Evolutionary conservation across 2,113 vertebrate species (phyloP), one percentile per base, ranked within the genome.

Genomic region (Aspidoscelis tigris): DNA sequence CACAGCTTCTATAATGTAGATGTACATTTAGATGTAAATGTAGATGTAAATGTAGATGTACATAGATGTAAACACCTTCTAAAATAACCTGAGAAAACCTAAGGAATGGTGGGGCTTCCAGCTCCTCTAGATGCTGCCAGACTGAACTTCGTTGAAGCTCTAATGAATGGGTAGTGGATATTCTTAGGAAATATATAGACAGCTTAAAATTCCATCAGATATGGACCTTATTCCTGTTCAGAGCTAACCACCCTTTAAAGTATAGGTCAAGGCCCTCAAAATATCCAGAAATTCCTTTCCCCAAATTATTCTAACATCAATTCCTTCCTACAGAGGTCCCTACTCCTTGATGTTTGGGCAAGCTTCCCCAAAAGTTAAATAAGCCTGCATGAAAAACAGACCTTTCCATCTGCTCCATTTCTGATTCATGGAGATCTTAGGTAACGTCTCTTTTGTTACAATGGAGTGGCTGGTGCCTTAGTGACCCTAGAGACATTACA

Each of bases 341-440:
- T 70, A 20, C 85, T 82, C 84, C 76, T 50, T 87, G 86, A 24
- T 85, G 90, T 87, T 89, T 26, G 83, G 88, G 88, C 88, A 92
- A 80, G 84, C 33, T 89, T 91, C 84, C 82, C 91, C 2, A 0
- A 76, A 76, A 90, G 80, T 86, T 85, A 88, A 93, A 64, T 0
- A 0, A 39, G 50, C 80, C 86, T 90, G 87, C 90, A 43, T 50
- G 61, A 93, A 92, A 93, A 93, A 92, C 88, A 94, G 84, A 81
- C 92, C 88, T 87, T 53, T 91, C 74, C 81, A 89, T 86, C 92
- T 92, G 89, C 39, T 90, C 84, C 85, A 83, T 20, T 92, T 92
- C 90, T 95, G 92, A 95, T 93, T 95, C 94, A 94, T 93, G 88
- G 90, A 84, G 90, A 89, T 93, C 92, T 95, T 95, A 95, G 94